Evolutionary conservation across 2,888 invertebrate species (phyloP), one percentile per base, ranked within the genome.

Genomic region (Epinotia nisella): DNA sequence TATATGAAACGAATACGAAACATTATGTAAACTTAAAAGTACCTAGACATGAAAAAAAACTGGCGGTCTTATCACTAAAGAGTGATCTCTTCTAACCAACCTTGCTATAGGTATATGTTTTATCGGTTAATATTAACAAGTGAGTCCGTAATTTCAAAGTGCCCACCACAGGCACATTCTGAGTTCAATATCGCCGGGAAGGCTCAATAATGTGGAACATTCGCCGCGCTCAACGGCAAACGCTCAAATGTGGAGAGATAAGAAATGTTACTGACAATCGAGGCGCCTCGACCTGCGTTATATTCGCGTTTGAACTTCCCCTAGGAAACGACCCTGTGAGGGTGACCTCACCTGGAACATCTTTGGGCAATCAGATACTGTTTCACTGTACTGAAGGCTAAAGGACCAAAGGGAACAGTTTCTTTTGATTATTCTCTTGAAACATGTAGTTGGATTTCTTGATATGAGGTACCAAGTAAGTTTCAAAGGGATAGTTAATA

Each of bases 161-260:
- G 67, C 64, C 60, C 55, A 49, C 66, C 49, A 64, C 73, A 29
- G 19, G 53, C 62, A 24, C 84, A 81, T 82, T 86, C 77, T 76
- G 83, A 83, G 85, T 87, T 83, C 85, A 88, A 88, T 88, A 88
- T 88, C 84, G 79, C 81, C 79, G 83, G 83, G 83, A 83, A 82
- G 82, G 82, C 83, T 87, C 87, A 87, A 89, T 90, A 90, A 87
- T 87, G 85, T 83, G 88, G 88, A 86, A 88, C 85, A 86, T 84
- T 86, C 85, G 82, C 78, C 78, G 75, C 75, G 77, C 74, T 74
- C 81, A 83, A 85, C 83, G 81, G 86, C 88, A 87, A 88, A 85
- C 83, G 84, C 82, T 82, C 83, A 86, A 85, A 87, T 89, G 84
- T 83, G 80, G 78, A 66, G 78, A 83, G 89, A 89, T 90, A 89